Percentiles rank a stretch among this genome's conserved stretches.
Conservation (phyloP, 2,888 invertebrate species). For the Pilophorus perplexus region DNA sequence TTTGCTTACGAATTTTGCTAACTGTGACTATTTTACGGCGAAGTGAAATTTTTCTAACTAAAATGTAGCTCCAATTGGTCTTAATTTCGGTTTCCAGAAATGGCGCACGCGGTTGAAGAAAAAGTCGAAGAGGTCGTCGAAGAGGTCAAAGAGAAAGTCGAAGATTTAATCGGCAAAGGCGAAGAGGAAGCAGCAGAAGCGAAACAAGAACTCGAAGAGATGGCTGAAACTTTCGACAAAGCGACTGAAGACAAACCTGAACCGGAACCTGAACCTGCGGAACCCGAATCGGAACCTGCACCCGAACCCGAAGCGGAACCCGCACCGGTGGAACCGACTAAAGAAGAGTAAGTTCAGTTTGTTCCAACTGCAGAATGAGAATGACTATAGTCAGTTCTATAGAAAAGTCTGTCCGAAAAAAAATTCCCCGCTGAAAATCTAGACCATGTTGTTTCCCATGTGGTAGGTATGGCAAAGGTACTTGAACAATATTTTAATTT, state of each 20-base stretch:
- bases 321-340: background rate
- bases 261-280: background rate
- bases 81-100: conserved; percentile 11
- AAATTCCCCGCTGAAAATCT: too few species aligned
- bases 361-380: too few species aligned
- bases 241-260: background rate
- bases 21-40: too few species aligned
- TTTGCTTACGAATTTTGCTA: too few species aligned
- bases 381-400: too few species aligned
- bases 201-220: conserved; percentile 29
- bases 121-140: conserved; percentile 35
- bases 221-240: conserved; percentile 24
- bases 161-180: conserved; percentile 17
- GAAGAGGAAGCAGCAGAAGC: conserved; percentile 9
- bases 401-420: too few species aligned
- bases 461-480: too few species aligned
- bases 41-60: too few species aligned
- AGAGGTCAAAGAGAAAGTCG: conserved; percentile 34
- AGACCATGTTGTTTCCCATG: too few species aligned
- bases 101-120: conserved; percentile 22
- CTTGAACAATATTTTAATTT: too few species aligned
- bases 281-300: background rate
- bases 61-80: too few species aligned
- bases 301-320: background rate
- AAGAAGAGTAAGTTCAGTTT: conserved; percentile 38